Percentiles rank a stretch among this genome's conserved stretches.
These are phyloP conservation scores for Pseudolycoriella hygida DNA, from an alignment of 2,888 invertebrate species.

Conservation along the genomic window DNA sequence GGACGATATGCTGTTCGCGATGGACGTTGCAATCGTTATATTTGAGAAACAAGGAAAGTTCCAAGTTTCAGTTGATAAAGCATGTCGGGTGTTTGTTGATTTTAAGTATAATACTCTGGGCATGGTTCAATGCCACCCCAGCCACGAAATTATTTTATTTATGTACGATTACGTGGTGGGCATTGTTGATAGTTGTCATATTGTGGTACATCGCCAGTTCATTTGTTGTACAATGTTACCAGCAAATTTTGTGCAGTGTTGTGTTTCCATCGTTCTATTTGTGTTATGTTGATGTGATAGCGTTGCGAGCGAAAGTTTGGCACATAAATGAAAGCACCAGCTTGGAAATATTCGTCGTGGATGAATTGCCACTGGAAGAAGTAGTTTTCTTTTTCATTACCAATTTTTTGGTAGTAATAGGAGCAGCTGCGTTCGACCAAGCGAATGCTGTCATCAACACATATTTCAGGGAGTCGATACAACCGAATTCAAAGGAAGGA, in stretches of 20 bases:
- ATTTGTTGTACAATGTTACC: neutral
- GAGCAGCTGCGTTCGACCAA: conserved; percentile 2
- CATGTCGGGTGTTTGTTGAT: neutral
- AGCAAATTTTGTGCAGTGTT: conserved; percentile 1
- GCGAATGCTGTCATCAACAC: conserved; percentile 4
- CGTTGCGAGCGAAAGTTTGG: conserved; percentile 3
- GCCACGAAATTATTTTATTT: conserved; percentile 4
- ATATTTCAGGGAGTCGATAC: neutral
- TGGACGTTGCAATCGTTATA: conserved; percentile 3
- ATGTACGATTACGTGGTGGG: conserved; percentile 1
- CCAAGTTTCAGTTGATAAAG: neutral
- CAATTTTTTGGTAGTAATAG: neutral
- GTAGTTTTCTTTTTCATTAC: conserved; percentile 2
- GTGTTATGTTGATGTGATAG: conserved; percentile 5
- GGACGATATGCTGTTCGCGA: conserved; percentile 1
- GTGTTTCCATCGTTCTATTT: conserved; percentile 3
- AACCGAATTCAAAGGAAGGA: neutral
- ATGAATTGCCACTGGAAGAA: conserved; percentile 2
- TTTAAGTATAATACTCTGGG: neutral
- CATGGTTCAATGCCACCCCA: neutral
- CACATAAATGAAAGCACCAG: conserved; percentile 4
- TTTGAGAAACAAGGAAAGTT: neutral
- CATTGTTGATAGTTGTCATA: neutral
- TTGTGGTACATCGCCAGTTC: conserved; percentile 1
- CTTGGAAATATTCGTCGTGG: conserved; percentile 3